Conservation (phyloP, 2,888 invertebrate genomes). For the Cheilosia variabilis region DNA sequence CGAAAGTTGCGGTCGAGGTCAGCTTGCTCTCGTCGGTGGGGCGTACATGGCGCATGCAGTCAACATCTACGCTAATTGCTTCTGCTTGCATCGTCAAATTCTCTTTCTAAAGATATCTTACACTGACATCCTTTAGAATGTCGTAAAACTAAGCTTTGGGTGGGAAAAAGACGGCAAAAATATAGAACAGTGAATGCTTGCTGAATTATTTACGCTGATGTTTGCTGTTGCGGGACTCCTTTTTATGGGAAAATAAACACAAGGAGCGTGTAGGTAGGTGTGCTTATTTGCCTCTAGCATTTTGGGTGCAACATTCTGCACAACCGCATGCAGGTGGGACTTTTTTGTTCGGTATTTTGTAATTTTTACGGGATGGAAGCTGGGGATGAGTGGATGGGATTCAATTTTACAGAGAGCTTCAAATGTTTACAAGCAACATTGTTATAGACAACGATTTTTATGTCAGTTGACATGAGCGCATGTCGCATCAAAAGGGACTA, state of each 20-base stretch:
- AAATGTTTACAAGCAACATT: too few species aligned
- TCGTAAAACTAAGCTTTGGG: constrained; percentile 6
- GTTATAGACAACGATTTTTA: too few species aligned
- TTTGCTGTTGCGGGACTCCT: background rate
- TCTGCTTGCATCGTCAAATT: constrained; percentile 11
- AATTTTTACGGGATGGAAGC: too few species aligned
- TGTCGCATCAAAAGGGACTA: too few species aligned
- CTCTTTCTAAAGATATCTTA: background rate
- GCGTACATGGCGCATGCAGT: background rate
- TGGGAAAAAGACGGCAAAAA: background rate
- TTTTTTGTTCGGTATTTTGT: too few species aligned
- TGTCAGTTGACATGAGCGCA: too few species aligned
- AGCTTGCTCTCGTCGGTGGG: background rate
- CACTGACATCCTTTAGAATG: constrained; percentile 12
- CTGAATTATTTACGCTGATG: constrained; percentile 31
- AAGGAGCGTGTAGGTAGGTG: too few species aligned
- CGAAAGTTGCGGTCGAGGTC: constrained; percentile 48
- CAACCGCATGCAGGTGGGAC: too few species aligned
- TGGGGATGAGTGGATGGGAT: too few species aligned
- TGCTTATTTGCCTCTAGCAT: too few species aligned
- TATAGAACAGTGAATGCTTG: background rate
- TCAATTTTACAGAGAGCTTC: too few species aligned
- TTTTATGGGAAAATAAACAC: background rate
- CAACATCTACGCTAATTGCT: constrained; percentile 38
- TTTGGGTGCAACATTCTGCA: too few species aligned